Base-by-base conservation (phyloP, 2,797 vertebrate species). In the Nannoperca obscura region DNA sequence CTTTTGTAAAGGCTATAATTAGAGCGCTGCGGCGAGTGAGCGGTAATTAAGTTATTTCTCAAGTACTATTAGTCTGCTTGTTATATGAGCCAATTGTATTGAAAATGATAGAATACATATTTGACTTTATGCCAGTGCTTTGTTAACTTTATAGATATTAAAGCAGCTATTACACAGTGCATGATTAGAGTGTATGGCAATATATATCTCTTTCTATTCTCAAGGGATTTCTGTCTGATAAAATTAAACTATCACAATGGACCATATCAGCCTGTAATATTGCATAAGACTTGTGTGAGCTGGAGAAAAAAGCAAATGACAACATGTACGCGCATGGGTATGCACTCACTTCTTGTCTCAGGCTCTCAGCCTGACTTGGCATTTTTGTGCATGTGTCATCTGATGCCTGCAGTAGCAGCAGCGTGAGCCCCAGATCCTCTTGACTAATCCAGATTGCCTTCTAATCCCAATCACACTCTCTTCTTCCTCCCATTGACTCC, bases 1-100 rank as follows among this genome's bases (percentile, higher is more conserved):
- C 91, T 92, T 92, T 93, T 93, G 87, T 92, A 88, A 84, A 91
- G 81, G 82, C 89, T 91, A 83, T 93, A 91, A 94, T 94, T 91
- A 90, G 80, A 87, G 86, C 10, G 62, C 82, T 69, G 76, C 36
- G 27, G 68, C 88, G 89, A 90, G 89, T 82, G 85, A 90, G 81
- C 75, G 32, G 86, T 93, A 94, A 93, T 93, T 93, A 90, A 90
- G 84, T 90, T 92, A 90, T 93, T 91, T 88, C 82, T 91, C 86
- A 83, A 87, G 85, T 89, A 86, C 87, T 92, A 91, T 91, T 85
- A 83, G 82, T 84, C 78, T 32, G 77, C 89, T 90, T 84, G 83
- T 93, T 89, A 86, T 83, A 68, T 74, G 86, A 89, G 86, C 64
- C 78, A 70, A 70, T 85, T 82, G 74, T 86, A 81, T 86, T 84